These are phyloP conservation scores for Drosophila mimetica DNA, from an alignment of 2,888 invertebrate genomes.

Conservation along the genomic window DNA sequence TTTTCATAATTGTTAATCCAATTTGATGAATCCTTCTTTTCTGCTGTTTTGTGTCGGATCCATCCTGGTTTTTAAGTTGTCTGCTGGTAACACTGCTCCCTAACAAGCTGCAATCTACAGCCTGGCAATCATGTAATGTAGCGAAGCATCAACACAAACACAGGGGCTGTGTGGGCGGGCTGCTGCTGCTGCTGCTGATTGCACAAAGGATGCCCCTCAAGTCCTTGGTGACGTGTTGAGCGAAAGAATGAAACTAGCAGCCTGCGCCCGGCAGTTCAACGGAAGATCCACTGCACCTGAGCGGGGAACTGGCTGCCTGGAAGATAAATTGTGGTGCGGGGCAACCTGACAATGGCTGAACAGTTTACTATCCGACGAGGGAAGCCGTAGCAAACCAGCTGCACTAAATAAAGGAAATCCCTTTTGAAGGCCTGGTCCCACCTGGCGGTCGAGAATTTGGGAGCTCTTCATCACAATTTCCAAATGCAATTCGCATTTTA, in stretches of 20 bases:
- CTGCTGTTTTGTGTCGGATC: too few species aligned
- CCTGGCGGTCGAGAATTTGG: constrained; percentile 2
- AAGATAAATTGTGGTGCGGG: constrained; percentile 29
- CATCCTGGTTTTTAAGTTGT: not conserved
- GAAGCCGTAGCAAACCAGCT: constrained; percentile 13
- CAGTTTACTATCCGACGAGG: constrained; percentile 9
- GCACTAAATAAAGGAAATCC: constrained; percentile 9
- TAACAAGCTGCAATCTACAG: constrained; percentile 56
- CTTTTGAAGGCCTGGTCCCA: constrained; percentile 2
- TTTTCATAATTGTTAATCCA: not conserved
- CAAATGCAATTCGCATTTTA: constrained; percentile 6
- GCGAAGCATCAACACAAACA: constrained; percentile 54
- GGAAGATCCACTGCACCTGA: constrained; percentile 54
- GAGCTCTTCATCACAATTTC: constrained; percentile 7
- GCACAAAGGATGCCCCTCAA: constrained; percentile 73
- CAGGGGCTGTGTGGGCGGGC: constrained; percentile 8
- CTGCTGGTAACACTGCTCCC: constrained; percentile 25
- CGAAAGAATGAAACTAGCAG: constrained; percentile 65
- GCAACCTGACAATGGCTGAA: constrained; percentile 16
- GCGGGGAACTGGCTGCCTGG: constrained; percentile 18
- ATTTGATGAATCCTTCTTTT: not conserved
- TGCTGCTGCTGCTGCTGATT: constrained; percentile 56
- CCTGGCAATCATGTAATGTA: constrained; percentile 53
- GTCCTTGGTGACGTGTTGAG: constrained; percentile 75
- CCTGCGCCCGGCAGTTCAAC: constrained; percentile 44